A percentile compares a stretch with the other conserved stretches of the same genome.
Conservation (phyloP, 53 echinoderm and acorn worm species). For the Holothuria scabra region DNA sequence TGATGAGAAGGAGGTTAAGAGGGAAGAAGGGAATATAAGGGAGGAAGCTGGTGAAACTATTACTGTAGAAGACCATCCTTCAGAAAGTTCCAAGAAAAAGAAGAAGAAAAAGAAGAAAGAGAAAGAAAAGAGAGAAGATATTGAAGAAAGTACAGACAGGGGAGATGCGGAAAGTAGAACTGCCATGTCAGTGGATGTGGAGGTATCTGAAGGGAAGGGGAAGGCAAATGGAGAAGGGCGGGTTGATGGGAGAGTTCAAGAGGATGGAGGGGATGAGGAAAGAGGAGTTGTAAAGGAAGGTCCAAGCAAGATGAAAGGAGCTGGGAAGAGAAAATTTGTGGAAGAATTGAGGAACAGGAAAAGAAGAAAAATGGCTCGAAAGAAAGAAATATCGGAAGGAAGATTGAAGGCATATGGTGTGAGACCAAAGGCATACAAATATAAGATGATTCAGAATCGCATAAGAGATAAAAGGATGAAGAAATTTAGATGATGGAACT, state of each 20-base stretch:
- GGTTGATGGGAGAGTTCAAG: background rate
- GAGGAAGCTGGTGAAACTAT: conserved; percentile 10
- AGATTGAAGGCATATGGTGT: conserved; percentile 90
- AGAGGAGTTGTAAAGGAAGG: background rate
- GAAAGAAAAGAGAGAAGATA: conserved; percentile 31
- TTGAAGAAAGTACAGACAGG: background rate
- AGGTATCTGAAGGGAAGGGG: background rate
- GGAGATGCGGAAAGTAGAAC: too few relatives aligned
- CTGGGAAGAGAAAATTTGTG: conserved; percentile 54
- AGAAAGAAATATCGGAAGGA: conserved; percentile 68
- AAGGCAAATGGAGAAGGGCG: conserved; percentile 7
- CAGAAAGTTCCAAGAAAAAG: background rate
- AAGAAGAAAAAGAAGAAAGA: conserved; percentile 28
- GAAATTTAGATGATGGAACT: background rate
- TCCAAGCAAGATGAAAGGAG: background rate
- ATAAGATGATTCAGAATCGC: conserved; percentile 69
- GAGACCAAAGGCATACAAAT: conserved; percentile 81
- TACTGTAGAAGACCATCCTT: background rate
- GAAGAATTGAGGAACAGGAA: conserved; percentile 54
- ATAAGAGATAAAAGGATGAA: conserved; percentile 61
- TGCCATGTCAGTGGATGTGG: background rate
- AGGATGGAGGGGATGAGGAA: background rate
- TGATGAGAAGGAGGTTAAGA: background rate
- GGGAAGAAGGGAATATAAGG: background rate
- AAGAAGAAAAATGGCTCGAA: conserved; percentile 25